These are phyloP conservation scores for Dynastes maya DNA, from an alignment of 2,888 invertebrate genomes.

Conservation along the genomic window DNA sequence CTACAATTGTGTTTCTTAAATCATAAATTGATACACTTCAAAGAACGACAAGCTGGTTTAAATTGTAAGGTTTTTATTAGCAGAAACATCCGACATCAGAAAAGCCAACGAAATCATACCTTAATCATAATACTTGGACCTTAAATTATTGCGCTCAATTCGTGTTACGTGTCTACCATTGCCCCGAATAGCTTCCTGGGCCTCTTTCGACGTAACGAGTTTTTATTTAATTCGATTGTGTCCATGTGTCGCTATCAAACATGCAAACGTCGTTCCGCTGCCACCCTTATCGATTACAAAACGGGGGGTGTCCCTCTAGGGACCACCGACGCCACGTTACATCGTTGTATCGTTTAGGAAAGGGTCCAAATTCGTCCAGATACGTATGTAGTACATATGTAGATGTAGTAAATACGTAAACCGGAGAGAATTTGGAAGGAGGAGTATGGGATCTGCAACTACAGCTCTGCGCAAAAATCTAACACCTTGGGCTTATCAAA, in stretches of 20 bases:
- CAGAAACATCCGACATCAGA: too few relatives aligned
- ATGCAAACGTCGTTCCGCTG: constrained; percentile 32
- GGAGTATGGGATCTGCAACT: background rate
- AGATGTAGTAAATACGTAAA: background rate
- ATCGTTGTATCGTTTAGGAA: background rate
- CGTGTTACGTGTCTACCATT: background rate
- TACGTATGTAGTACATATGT: background rate
- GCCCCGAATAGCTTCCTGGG: constrained; percentile 12
- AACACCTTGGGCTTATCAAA: too few relatives aligned
- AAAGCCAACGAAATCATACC: background rate
- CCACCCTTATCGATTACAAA: constrained; percentile 39
- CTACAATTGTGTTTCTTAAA: too few relatives aligned
- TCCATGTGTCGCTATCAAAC: constrained; percentile 43
- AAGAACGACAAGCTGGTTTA: too few relatives aligned
- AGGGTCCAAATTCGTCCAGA: background rate
- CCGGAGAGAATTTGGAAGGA: constrained; percentile 3
- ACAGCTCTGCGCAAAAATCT: background rate
- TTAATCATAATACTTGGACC: background rate
- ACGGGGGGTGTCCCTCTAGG: constrained; percentile 24
- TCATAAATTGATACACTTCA: too few relatives aligned
- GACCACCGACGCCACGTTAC: constrained; percentile 1
- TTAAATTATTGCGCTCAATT: background rate
- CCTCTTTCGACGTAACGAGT: constrained; percentile 30
- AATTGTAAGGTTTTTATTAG: too few relatives aligned
- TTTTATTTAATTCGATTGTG: constrained; percentile 44